Percentiles rank a stretch among this genome's conserved stretches.
phyloP scores from a whole-genome alignment of 2,888 invertebrate genomes.

The Branchipolynoe longqiensis region DNA sequence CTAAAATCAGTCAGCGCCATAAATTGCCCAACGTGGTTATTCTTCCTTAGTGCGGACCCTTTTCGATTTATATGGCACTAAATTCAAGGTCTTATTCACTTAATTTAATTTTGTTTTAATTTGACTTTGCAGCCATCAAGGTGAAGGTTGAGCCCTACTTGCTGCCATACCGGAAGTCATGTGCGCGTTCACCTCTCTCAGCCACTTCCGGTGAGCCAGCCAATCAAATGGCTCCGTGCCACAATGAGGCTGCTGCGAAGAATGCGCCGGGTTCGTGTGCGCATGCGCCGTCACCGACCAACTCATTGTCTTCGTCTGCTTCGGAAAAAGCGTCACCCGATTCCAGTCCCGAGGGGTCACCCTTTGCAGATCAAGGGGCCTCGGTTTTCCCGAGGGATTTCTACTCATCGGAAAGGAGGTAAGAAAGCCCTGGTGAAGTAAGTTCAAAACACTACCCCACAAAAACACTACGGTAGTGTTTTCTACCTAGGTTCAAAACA shows the following conservation, averaged over 20 bases:
- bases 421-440: too few species aligned
- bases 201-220: conserved; percentile 39
- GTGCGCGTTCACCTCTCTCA: conserved; percentile 5
- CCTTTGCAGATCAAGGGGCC: conserved; percentile 36
- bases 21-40: too few species aligned
- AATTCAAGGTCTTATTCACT: too few species aligned
- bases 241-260: background rate
- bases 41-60: too few species aligned
- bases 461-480: too few species aligned
- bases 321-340: conserved; percentile 37
- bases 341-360: conserved; percentile 34
- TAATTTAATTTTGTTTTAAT: background rate
- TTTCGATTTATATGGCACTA: too few species aligned
- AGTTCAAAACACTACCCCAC: too few species aligned
- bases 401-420: conserved; percentile 39
- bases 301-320: conserved; percentile 35
- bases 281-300: conserved; percentile 26
- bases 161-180: conserved; percentile 33
- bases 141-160: conserved; percentile 48
- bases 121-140: conserved; percentile 23
- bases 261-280: background rate
- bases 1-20: too few species aligned
- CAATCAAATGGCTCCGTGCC: conserved; percentile 14
- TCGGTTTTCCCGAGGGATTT: conserved; percentile 11
- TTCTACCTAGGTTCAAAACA: too few species aligned